Base-by-base conservation (phyloP, 2,797 vertebrate species). In the Bucorvus abyssinicus region DNA sequence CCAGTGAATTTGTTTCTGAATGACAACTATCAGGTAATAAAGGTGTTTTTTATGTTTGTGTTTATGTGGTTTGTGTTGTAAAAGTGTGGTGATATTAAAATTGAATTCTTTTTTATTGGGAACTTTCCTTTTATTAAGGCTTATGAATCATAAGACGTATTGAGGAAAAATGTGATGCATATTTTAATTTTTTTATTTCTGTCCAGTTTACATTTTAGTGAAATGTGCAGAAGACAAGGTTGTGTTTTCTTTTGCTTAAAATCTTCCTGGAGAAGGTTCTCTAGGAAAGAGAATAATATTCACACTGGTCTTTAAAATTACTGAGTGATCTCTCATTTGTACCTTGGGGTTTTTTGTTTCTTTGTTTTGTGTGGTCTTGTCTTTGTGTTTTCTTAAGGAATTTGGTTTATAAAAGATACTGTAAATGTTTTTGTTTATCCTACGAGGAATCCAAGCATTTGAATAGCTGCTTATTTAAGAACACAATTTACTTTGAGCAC, bases 1-100 rank as follows among this genome's bases (percentile, higher is more conserved):
- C 99, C 99, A 32, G 83, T 99, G 76, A 99, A 99, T 96, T 98
- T 99, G 79, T 99, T 99, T 93, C 92, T 99, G 96, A 99, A 98
- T 84, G 99, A 99, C 96, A 99, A 97, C 98, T 99, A 99, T 89
- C 99, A 99, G 99, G 99, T 99, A 97, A 71, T 74, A 27, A 87
- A 15, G 38, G 29, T 30, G 21, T 0, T 50, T 68, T 79, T 85
- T 23, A 34, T 2, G 0, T 56, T 12, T 20, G 10, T 0, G 0
- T 55, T 23, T 34, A 7, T 50, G 12, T n/a, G 14, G 12, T 45
- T 20, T 60, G 8, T n/a, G 1, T 27, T 84, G 63, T 68, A 56
- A 36, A 71, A 88, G 19, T 52, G 9, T 32, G 17, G 42, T 70
- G 15, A 44, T 73, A 24, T 59, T 88, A 57, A 73, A 84, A 49